Evolutionary conservation across 2,797 vertebrate genomes (phyloP).

Genomic region (Tapirus indicus): DNA sequence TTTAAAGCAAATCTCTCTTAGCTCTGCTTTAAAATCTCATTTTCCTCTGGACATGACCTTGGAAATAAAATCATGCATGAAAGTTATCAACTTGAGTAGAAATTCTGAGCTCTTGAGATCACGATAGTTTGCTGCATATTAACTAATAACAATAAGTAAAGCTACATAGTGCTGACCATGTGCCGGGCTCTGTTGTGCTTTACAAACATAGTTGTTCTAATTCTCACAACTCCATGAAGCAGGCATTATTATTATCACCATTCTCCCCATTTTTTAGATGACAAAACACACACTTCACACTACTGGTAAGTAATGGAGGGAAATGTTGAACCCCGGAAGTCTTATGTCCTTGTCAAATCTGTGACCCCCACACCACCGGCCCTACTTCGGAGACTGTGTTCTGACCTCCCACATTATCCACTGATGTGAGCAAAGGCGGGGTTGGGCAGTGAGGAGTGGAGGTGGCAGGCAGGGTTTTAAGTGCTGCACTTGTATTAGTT

Average conservation of each 20-base stretch:
- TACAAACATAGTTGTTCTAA: background rate
- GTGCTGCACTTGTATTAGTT: background rate
- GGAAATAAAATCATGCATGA: conserved; percentile 10
- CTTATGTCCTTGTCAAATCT: background rate
- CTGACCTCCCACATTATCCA: background rate
- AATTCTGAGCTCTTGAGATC: background rate
- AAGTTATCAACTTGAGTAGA: conserved; percentile 3
- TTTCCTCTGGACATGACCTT: background rate
- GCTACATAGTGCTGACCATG: background rate
- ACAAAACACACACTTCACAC: background rate
- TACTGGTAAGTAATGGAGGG: background rate
- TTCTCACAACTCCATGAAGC: background rate
- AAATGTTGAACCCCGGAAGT: background rate
- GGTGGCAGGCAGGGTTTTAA: background rate
- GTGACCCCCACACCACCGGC: no score
- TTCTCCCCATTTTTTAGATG: background rate
- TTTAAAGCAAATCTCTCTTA: background rate
- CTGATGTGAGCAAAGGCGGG: background rate
- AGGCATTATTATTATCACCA: background rate
- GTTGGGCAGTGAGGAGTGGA: background rate
- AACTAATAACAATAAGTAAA: background rate
- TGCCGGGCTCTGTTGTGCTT: background rate
- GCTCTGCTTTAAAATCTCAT: background rate
- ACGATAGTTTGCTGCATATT: background rate
- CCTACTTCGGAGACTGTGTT: background rate